Base-by-base conservation (phyloP, 2,888 invertebrate genomes). In the Drosophila pullipes region DNA sequence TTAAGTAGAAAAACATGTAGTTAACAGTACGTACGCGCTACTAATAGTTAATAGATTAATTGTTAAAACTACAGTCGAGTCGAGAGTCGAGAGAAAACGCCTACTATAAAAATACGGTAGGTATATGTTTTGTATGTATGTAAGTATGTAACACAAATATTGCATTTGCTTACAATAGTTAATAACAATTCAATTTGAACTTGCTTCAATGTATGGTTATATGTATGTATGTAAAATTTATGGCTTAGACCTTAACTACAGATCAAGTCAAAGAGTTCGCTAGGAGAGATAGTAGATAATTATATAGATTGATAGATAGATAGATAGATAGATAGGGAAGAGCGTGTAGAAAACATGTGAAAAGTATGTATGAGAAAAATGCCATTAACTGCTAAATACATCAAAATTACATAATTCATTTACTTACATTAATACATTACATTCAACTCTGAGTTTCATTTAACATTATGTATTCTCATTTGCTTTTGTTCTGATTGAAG, bases 21-120 rank as follows among this genome's bases (percentile, higher is more conserved):
- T 90, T 80, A 85, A 85, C 85, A 90, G 70, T 85, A 78, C 74
- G 61, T 86, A 85, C 72, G 73, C 66, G 72, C 83, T 88, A 83
- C 60, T 76, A 59, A 77, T 25, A 41, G 44, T 70, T 47, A 33
- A 54, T 54, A 39, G 28, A 37, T 39, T 57, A 57, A 47, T 31
- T 58, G 60, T 73, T 74, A 71, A 75, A 76, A 70, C 90, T 85
- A 85, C 85, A 82, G 75, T 89, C 88, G 80, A 85, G 83, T 86
- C 86, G 87, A 87, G 70, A 78, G 72, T 72, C 77, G 74, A 74
- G 86, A 83, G 85, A 88, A 87, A 90, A 90, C 71, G 74, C 76
- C 90, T 90, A 90, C 88, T 85, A 88, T 80, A 80, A 82, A 90
- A 90, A 85, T 90, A 90, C 76, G 83, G 74, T 84, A 84, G 85